phyloP scores from a whole-genome alignment of 1,140 invertebrate genomes.

The Proales similis region DNA sequence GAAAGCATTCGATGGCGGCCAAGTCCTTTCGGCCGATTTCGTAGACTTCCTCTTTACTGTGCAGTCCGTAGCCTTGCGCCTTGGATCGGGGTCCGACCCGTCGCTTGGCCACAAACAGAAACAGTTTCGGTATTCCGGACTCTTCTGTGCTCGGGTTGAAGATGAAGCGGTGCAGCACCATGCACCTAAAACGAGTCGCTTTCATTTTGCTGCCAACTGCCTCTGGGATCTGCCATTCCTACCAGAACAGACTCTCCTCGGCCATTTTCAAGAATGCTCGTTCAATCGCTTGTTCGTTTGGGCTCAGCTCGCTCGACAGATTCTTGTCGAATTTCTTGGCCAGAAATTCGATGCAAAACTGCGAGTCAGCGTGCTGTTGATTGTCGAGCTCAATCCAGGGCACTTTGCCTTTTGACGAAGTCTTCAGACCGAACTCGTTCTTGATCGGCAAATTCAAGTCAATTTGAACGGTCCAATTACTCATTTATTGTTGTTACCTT shows the following conservation, averaged over 20 bases:
- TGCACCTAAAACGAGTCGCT: background rate
- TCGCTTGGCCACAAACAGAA: slow-evolving; percentile 13
- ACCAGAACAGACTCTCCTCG: slow-evolving; percentile 30
- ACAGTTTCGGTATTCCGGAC: slow-evolving; percentile 14
- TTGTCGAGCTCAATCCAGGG: slow-evolving; percentile 17
- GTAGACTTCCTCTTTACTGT: slow-evolving; percentile 18
- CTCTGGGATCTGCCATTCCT: background rate
- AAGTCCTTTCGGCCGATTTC: slow-evolving; percentile 36
- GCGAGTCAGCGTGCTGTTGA: slow-evolving; percentile 12
- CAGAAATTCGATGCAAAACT: slow-evolving; percentile 27
- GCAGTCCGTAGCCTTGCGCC: slow-evolving; percentile 27
- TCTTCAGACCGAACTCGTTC: slow-evolving; percentile 20
- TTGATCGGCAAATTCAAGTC: too few species aligned
- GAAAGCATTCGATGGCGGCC: slow-evolving; percentile 8
- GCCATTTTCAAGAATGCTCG: slow-evolving; percentile 32
- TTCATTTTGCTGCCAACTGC: background rate
- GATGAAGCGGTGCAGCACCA: slow-evolving; percentile 12
- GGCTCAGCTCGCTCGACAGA: background rate
- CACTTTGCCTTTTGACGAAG: slow-evolving; percentile 13
- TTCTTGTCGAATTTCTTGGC: slow-evolving; percentile 13
- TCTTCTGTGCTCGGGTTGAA: slow-evolving; percentile 7
- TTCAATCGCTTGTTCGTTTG: slow-evolving; percentile 3
- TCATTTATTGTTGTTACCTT: too few species aligned
- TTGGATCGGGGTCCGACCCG: background rate
- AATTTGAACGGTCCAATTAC: too few species aligned